Conservation (phyloP, 2,797 vertebrate genomes). For the Muscicapa comitata region DNA sequence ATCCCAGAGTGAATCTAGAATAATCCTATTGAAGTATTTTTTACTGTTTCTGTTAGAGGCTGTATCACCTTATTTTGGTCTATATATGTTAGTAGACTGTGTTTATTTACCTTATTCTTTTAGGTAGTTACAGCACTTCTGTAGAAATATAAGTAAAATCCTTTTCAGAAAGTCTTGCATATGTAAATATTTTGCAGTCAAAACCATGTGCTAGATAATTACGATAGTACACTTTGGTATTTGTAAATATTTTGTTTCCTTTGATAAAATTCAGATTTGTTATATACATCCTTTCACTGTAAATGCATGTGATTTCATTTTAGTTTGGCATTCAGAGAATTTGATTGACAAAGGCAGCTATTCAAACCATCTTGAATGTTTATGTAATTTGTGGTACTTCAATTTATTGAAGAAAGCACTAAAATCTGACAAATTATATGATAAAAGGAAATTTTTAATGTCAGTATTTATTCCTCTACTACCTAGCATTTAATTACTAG, state of each 20-base stretch:
- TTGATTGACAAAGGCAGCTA: neutral
- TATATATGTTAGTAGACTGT: neutral
- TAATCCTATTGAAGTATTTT: fast-evolving
- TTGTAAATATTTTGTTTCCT: neutral
- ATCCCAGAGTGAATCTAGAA: neutral
- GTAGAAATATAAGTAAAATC: neutral
- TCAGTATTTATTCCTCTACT: neutral
- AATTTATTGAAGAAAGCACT: neutral
- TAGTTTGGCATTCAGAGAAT: neutral
- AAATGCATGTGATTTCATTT: neutral
- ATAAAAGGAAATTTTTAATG: neutral
- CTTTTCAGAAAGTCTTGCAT: neutral
- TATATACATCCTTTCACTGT: neutral
- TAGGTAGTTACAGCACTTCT: neutral
- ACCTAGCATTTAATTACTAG: neutral
- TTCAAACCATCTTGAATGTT: neutral
- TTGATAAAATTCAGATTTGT: neutral
- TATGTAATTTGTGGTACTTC: neutral
- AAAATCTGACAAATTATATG: neutral
- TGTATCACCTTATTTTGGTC: neutral
- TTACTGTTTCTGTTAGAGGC: neutral
- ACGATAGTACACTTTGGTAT: neutral
- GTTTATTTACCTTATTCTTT: neutral
- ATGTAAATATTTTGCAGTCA: neutral
- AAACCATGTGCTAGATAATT: neutral